Percentiles rank a stretch among this genome's conserved stretches.
phyloP scores from a whole-genome alignment of 2,113 vertebrate genomes.

The Amblyopsis rosae region DNA sequence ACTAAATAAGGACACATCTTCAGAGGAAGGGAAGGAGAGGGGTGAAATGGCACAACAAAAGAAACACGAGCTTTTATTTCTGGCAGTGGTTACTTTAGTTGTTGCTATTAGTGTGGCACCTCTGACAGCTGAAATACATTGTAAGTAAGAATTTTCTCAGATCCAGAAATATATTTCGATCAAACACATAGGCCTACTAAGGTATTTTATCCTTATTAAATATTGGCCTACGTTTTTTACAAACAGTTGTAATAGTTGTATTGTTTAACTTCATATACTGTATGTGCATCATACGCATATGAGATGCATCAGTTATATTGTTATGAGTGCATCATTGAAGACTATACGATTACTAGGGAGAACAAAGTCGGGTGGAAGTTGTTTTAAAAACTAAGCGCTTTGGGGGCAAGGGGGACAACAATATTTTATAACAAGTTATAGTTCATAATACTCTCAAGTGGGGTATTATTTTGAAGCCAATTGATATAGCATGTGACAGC shows the following conservation, averaged over 20 bases:
- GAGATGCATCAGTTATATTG: too few species aligned
- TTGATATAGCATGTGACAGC: slow-evolving; percentile 72
- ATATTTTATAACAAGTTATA: too few species aligned
- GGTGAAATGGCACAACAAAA: slow-evolving; percentile 32
- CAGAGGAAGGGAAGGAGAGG: not conserved
- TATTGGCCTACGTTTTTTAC: too few species aligned
- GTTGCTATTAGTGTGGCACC: slow-evolving; percentile 57
- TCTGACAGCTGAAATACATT: slow-evolving; percentile 44
- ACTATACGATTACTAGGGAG: not conserved
- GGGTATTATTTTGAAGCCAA: slow-evolving; percentile 19
- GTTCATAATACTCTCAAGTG: slow-evolving; percentile 52
- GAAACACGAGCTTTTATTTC: not conserved
- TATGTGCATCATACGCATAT: too few species aligned
- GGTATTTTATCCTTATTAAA: not conserved
- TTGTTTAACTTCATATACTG: too few species aligned
- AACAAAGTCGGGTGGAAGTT: too few species aligned
- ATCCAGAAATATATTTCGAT: too few species aligned
- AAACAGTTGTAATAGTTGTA: too few species aligned
- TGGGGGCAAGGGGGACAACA: too few species aligned
- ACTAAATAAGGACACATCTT: not conserved
- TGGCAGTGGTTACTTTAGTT: slow-evolving; percentile 33
- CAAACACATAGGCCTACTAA: not conserved
- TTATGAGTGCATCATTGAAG: not conserved
- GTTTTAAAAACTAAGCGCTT: too few species aligned
- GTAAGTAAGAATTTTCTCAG: slow-evolving; percentile 56